Evolutionary conservation across 2,113 vertebrate species (phyloP).

Genomic region (Lutjanus erythropterus): DNA sequence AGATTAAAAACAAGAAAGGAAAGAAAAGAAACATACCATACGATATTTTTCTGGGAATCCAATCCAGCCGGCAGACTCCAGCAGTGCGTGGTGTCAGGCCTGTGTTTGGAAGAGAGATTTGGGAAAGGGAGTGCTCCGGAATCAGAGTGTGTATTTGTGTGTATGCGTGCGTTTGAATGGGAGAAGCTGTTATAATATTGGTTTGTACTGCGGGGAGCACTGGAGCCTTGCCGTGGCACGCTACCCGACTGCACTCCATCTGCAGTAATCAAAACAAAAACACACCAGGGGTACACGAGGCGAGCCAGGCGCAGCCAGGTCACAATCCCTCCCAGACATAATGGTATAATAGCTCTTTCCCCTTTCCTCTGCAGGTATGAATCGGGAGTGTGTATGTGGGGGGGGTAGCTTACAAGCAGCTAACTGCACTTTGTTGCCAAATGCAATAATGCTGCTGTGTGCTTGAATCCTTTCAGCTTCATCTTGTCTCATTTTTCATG

Average conservation of each 20-base stretch:
- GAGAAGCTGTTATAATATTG: constrained; percentile 79
- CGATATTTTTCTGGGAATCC: constrained; percentile 75
- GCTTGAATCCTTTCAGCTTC: not conserved
- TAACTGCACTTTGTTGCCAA: constrained; percentile 15
- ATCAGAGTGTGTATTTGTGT: constrained; percentile 33
- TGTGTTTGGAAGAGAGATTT: constrained; percentile 63
- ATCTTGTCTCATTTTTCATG: constrained; percentile 8
- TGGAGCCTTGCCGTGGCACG: constrained; percentile 63
- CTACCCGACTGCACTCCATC: constrained; percentile 61
- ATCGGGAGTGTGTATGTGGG: not conserved
- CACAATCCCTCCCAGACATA: constrained; percentile 17
- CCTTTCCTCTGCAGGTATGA: constrained; percentile 4
- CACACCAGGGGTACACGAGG: constrained; percentile 25
- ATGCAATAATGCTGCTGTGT: not conserved
- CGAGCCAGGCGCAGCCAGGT: constrained; percentile 33
- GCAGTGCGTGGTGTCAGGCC: constrained; percentile 55
- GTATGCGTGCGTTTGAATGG: constrained; percentile 46
- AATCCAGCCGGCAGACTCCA: constrained; percentile 50
- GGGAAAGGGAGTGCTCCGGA: constrained; percentile 55
- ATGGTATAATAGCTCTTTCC: constrained; percentile 18
- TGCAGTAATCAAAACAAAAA: constrained; percentile 62
- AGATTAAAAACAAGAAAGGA: too few species aligned
- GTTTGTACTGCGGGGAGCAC: constrained; percentile 58
- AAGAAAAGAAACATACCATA: constrained; percentile 57
- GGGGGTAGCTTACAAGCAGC: not conserved